Evolutionary conservation across 2,113 vertebrate species (phyloP), one percentile per base, ranked within the genome.

Genomic region (Channa maculata): DNA sequence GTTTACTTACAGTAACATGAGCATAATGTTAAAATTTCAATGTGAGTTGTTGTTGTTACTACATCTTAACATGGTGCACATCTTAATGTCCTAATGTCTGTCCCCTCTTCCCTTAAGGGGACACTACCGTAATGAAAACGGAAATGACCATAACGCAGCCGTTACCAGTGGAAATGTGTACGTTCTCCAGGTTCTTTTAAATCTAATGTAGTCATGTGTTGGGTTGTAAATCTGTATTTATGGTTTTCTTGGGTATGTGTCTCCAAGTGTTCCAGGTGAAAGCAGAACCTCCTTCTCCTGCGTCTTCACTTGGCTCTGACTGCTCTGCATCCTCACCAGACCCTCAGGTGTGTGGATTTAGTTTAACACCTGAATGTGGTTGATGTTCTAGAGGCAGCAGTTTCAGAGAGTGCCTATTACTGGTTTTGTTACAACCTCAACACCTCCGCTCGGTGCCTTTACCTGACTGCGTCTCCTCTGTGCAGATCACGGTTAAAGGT

Each of bases 221-320:
- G 5, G 2, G 1, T 8, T 9, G 5, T 1, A 10, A 12, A 0
- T 4, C 10, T 1, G 5, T 33, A 8, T 2, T 48, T 15, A 37
- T 2, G 4, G 39, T 41, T 5, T 43, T 3, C 8, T 34, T 0
- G 3, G 36, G 33, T 67, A 13, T 58, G 7, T 68, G 61, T 84
- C 38, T 81, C 0, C 24, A 24, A 97, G 96, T 96, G 87, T 94
- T 96, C 49, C 94, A 95, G 86, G 95, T 98, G 82, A 98, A 98
- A 82, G 93, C 95, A 0, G 96, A 98, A 76, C 96, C 96, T 1
- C 94, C 92, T 0, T 97, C 96, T 4, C 96, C 96, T 0, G 90
- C 93, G 0, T 96, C 96, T 0, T 96, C 95, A 0, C 92, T 94
- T 2, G 83, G 71, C n/a, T 96, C 96, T 0, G 92, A 96, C 65